Percentiles rank a stretch among this genome's conserved stretches.
phyloP scores from a whole-genome alignment of 2,888 invertebrate species.

The Nephrotoma flavescens region DNA sequence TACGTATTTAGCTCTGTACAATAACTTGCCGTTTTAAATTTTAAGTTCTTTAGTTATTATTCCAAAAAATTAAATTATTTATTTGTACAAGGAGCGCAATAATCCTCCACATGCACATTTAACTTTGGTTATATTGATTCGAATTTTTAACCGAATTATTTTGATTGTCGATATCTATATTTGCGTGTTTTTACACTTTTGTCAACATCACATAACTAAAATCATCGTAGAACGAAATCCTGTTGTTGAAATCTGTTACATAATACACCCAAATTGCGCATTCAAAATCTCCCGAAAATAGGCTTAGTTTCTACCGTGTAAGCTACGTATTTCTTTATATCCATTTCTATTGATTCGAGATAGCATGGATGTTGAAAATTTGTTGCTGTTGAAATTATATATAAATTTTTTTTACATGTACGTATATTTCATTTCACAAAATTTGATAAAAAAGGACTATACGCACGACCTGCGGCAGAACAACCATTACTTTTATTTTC shows the following conservation, averaged over 20 bases:
- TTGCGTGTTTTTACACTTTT: too few relatives aligned
- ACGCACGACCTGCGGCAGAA: slow-evolving; percentile 3
- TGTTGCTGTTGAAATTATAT: neutral
- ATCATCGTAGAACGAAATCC: neutral
- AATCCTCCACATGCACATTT: too few relatives aligned
- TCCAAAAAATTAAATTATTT: too few relatives aligned
- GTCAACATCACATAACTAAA: neutral
- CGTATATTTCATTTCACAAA: neutral
- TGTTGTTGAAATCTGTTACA: neutral
- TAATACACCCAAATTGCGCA: neutral
- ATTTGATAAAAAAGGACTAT: neutral
- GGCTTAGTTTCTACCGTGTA: neutral
- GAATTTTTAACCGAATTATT: too few relatives aligned
- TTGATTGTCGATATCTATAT: too few relatives aligned
- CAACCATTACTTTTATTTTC: neutral
- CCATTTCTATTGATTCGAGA: neutral
- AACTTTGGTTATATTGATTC: too few relatives aligned
- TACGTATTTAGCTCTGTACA: too few relatives aligned
- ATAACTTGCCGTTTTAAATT: too few relatives aligned
- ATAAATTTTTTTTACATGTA: neutral
- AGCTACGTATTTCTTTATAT: neutral
- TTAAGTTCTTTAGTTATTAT: too few relatives aligned
- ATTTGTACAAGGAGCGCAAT: too few relatives aligned
- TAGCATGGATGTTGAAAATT: neutral
- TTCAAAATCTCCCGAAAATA: neutral